Base-by-base conservation (phyloP, 2,888 invertebrate species). In the Dynastes maya region DNA sequence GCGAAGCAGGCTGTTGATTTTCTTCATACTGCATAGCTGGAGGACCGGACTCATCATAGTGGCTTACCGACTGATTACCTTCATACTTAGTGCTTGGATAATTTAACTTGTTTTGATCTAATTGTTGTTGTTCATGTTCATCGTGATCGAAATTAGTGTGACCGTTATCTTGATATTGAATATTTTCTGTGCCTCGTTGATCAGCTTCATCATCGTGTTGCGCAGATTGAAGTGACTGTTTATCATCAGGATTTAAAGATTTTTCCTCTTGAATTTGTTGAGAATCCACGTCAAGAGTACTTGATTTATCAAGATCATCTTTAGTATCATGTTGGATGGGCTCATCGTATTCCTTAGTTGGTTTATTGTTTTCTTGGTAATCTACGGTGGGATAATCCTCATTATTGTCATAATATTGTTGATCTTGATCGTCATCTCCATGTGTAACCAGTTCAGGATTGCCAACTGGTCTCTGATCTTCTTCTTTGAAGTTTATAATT, bases 341-440 rank as follows among this genome's bases (percentile, higher is more conserved):
- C 0, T 53, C 55, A 58, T 16, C 22, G 22, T 22, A 58, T 27
- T 58, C 8, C 2, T 2, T 16, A 22, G 8, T 5, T 2, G 22
- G 55, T 22, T 16, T 22, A 4, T 22, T 1, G 22, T 22, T 16
- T 58, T 58, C 55, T 58, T 58, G 55, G 55, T 58, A 22, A 58
- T 58, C 53, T 53, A 53, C 16, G 16, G 55, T 58, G 22, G 55
- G 16, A 22, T 55, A 22, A 16, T 16, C n/a, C 8, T 58, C 13
- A 53, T n/a, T 6, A 4, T 58, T 22, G 6, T 16, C 1, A 22
- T 32, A 61, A 61, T 29, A 32, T 29, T 79, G 77, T 1, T 75
- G 81, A 77, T 79, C 77, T 63, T 81, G 32, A 4, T 37, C 80
- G 55, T 80, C 75, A 68, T 80, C 77, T 32, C 80, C 32, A 37